Percentiles rank a stretch among this genome's conserved stretches.
phyloP scores from a whole-genome alignment of 2,113 vertebrate genomes.

The Candoia aspera region DNA sequence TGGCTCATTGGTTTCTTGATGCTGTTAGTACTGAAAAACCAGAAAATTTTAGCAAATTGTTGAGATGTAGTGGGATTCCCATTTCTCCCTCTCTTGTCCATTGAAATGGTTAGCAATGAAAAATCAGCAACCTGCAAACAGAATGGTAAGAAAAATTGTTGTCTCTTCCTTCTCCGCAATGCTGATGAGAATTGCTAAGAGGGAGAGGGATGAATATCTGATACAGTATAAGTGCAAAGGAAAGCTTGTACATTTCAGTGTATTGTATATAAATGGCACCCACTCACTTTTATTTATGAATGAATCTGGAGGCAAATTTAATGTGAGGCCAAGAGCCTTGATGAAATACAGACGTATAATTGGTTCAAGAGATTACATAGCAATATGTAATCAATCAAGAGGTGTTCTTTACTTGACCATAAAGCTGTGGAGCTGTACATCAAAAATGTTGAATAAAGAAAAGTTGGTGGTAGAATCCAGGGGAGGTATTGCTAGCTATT shows the following conservation, averaged over 20 bases:
- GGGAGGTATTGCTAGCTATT: background rate
- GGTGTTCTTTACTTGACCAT: background rate
- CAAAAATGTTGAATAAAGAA: background rate
- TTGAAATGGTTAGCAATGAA: background rate
- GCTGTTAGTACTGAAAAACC: background rate
- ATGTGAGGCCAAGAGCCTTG: background rate
- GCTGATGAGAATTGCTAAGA: background rate
- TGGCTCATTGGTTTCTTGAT: background rate
- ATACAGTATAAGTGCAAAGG: too few relatives aligned
- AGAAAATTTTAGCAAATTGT: background rate
- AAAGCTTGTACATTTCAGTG: too few relatives aligned
- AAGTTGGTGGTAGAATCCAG: background rate
- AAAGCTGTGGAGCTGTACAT: background rate
- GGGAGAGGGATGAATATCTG: too few relatives aligned
- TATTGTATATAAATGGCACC: too few relatives aligned
- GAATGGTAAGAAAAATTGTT: background rate
- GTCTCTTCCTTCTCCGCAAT: background rate
- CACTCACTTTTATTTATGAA: too few relatives aligned
- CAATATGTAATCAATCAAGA: background rate
- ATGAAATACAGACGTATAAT: background rate
- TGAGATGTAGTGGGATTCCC: background rate
- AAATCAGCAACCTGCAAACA: background rate
- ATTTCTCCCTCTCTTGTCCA: background rate
- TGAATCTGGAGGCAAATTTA: too few relatives aligned
- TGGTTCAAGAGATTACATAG: background rate